Evolutionary conservation across 2,888 invertebrate species (phyloP), one percentile per base, ranked within the genome.

Genomic region (Platerodrilus igneus): DNA sequence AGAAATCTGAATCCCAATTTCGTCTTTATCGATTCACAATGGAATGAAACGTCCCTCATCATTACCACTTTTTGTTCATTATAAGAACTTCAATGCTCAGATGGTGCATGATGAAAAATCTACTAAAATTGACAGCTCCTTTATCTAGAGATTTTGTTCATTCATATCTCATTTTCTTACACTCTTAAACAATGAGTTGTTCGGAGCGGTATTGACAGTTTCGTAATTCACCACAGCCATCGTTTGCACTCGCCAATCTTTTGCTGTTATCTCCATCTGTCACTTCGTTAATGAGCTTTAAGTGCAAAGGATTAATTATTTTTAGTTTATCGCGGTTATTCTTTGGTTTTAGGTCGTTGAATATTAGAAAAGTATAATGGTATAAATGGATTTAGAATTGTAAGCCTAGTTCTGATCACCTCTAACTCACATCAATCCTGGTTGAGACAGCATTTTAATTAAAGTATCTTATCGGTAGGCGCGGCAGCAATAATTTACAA

Each of bases 381-480:
- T 29, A 40, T 34, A 34, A 36, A 36, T 34, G 26, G 11, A 11
- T 14, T 11, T 3, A 8, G 26, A 9, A 21, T 28, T 21, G 14
- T 25, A 25, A 25, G 14, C 14, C 14, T 25, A n/a, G n/a, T n/a
- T n/a, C n/a, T n/a, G n/a, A n/a, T 40, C 41, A 41, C 45, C 55
- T 55, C 53, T 54, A 53, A 57, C 54, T 54, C 52, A 55, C 67
- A 69, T 70, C 69, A 70, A 70, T 70, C 69, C 55, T 66, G 57
- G 51, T 44, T 56, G 58, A 63, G 70, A 69, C 68, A 68, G 68
- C 65, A 68, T 69, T 69, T 70, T 70, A 70, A 70, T 70, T 70
- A 70, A 70, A 69, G 62, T 67, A 63, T 64, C 68, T 70, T 69
- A 70, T 70, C 70, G 68, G 68, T 64, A 64, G 66, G 67, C 66